These are phyloP conservation scores for Erebia epiphron DNA, from an alignment of 2,888 invertebrate species.

Conservation along the genomic window DNA sequence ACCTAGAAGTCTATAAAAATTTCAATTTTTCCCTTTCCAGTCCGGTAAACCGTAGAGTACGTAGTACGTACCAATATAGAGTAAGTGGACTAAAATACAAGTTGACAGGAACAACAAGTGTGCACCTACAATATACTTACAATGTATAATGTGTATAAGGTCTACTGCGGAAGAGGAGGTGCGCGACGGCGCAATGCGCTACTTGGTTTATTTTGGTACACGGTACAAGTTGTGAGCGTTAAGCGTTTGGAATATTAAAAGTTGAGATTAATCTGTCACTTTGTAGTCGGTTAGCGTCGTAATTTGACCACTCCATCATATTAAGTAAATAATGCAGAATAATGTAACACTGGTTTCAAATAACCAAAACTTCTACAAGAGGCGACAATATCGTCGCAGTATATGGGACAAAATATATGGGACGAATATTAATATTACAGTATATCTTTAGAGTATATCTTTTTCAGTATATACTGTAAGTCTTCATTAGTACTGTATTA, in stretches of 20 bases:
- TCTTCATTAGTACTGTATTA: too few species aligned
- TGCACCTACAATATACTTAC: slow-evolving; percentile 22
- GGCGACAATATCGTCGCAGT: too few species aligned
- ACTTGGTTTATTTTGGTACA: slow-evolving; percentile 13
- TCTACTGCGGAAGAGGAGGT: slow-evolving; percentile 10
- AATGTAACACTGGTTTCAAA: too few species aligned
- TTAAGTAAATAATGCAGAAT: too few species aligned
- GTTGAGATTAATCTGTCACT: too few species aligned
- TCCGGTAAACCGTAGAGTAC: not conserved
- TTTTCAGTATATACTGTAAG: too few species aligned
- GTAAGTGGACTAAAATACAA: slow-evolving; percentile 1
- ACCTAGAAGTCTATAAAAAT: not conserved
- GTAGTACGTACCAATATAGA: not conserved
- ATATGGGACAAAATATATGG: too few species aligned
- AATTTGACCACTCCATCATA: too few species aligned
- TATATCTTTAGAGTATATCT: too few species aligned
- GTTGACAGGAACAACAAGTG: slow-evolving; percentile 33
- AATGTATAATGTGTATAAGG: not conserved
- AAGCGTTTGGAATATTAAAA: not conserved
- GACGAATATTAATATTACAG: not conserved
- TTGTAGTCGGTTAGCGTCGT: too few species aligned
- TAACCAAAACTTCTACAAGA: too few species aligned
- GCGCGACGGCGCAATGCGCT: slow-evolving; percentile 20
- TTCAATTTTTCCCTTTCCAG: not conserved
- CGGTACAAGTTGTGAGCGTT: not conserved